These are phyloP conservation scores for Macropodus opercularis DNA, from an alignment of 2,797 vertebrate species.

Conservation along the genomic window DNA sequence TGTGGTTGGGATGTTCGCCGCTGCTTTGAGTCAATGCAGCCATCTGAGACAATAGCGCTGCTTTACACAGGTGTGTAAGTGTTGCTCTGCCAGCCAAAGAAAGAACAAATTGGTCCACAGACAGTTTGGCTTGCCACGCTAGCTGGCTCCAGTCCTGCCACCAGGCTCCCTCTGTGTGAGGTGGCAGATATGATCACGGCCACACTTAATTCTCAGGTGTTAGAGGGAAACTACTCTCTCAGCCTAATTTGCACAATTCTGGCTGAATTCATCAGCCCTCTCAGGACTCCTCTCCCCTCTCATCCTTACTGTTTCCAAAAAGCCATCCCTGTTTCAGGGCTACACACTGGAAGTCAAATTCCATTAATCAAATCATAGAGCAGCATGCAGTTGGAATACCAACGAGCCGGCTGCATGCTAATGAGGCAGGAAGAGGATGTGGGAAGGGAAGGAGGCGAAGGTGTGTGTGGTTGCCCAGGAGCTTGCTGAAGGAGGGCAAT, in stretches of 20 bases:
- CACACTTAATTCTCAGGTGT: constrained; percentile 60
- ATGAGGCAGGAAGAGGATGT: constrained; percentile 67
- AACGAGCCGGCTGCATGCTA: constrained; percentile 63
- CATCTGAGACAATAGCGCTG: constrained; percentile 20
- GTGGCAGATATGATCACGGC: constrained; percentile 24
- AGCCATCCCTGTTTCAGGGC: constrained; percentile 46
- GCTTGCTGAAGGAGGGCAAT: constrained; percentile 38
- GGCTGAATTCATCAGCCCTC: constrained; percentile 42
- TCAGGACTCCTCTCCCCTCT: constrained; percentile 2
- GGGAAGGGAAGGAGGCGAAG: constrained; percentile 12
- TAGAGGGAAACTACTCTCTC: constrained; percentile 31
- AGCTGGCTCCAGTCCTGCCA: constrained; percentile 27
- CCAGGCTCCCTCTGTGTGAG: constrained; percentile 22
- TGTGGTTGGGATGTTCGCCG: not conserved
- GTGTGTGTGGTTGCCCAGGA: constrained; percentile 40
- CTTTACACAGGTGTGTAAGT: constrained; percentile 49
- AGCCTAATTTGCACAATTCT: constrained; percentile 50
- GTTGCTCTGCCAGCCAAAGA: constrained; percentile 33
- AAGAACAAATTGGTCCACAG: constrained; percentile 53
- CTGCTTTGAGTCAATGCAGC: constrained; percentile 11
- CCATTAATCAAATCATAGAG: constrained; percentile 73
- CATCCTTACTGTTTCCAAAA: constrained; percentile 36
- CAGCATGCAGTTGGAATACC: constrained; percentile 53
- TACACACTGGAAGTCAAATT: constrained; percentile 67
- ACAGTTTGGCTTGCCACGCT: constrained; percentile 36